Conservation (phyloP, 2,888 invertebrate species). For the Oscheius sp. region DNA sequence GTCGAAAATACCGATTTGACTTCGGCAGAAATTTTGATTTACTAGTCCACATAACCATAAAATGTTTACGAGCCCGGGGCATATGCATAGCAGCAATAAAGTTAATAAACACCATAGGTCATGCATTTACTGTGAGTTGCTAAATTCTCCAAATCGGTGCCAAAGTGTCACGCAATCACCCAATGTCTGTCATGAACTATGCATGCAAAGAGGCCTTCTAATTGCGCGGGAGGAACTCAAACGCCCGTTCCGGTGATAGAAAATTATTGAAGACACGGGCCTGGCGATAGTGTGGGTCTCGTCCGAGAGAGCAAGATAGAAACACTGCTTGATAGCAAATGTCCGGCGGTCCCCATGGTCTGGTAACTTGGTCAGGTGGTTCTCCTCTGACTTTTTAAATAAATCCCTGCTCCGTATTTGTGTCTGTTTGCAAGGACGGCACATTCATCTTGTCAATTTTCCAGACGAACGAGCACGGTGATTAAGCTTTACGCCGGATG, state of each 20-base stretch:
- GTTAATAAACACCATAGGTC: slow-evolving; percentile 28
- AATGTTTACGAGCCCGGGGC: slow-evolving; percentile 1
- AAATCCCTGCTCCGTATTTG: background rate
- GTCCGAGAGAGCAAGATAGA: too few species aligned
- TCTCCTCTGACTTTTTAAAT: too few species aligned
- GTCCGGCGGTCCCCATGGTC: too few species aligned
- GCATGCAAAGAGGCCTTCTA: slow-evolving; percentile 29
- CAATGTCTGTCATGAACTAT: slow-evolving; percentile 36
- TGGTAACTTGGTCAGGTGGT: slow-evolving; percentile 8
- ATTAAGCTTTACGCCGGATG: slow-evolving; percentile 20
- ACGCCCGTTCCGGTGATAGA: too few species aligned
- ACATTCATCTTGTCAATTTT: slow-evolving; percentile 30
- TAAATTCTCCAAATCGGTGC: slow-evolving; percentile 30
- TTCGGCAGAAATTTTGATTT: background rate
- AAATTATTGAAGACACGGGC: too few species aligned
- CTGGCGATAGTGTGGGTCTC: too few species aligned
- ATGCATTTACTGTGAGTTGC: slow-evolving; percentile 26
- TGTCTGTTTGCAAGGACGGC: slow-evolving; percentile 13
- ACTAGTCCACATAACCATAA: slow-evolving; percentile 17
- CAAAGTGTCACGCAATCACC: slow-evolving; percentile 35
- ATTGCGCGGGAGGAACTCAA: slow-evolving; percentile 5
- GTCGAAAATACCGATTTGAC: background rate
- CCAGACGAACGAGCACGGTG: slow-evolving; percentile 20
- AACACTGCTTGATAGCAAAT: too few species aligned
- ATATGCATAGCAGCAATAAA: slow-evolving; percentile 31